Percentiles rank a stretch among this genome's conserved stretches.
Conservation (phyloP, 1,140 invertebrate species). For the Megalonaias nervosa region DNA sequence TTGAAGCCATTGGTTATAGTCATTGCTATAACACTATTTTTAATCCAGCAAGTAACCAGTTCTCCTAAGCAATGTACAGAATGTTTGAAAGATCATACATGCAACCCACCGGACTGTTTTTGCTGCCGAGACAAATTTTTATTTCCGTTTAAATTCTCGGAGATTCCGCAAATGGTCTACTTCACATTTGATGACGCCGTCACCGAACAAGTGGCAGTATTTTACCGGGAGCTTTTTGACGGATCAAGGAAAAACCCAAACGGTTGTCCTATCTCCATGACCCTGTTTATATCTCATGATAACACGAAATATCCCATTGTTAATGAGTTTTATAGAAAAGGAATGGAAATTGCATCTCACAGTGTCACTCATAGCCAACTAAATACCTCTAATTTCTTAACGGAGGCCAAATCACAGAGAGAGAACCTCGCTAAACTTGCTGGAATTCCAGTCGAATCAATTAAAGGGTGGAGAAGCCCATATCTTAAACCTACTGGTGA, state of each 20-base stretch:
- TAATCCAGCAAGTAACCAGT: no score
- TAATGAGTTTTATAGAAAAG: constrained; percentile 85
- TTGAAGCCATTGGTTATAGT: no score
- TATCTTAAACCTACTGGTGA: constrained; percentile 52
- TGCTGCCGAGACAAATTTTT: constrained; percentile 26
- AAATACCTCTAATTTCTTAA: constrained; percentile 40
- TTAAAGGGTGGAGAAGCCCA: constrained; percentile 56
- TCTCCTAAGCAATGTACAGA: constrained; percentile 4
- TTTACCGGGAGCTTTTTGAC: constrained; percentile 53
- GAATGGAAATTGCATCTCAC: constrained; percentile 90
- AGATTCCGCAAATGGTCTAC: constrained; percentile 62
- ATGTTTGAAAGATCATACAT: constrained; percentile 15
- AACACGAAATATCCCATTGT: constrained; percentile 87
- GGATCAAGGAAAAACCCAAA: constrained; percentile 83
- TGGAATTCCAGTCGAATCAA: constrained; percentile 43
- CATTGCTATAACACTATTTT: no score
- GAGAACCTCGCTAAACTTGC: constrained; percentile 46
- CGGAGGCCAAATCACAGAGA: constrained; percentile 48
- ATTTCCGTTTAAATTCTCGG: constrained; percentile 9
- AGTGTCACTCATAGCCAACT: constrained; percentile 78
- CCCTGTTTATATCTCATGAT: constrained; percentile 87
- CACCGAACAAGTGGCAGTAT: constrained; percentile 40
- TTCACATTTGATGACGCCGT: constrained; percentile 65
- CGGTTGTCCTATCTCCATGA: constrained; percentile 84
- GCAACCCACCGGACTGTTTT: constrained; percentile 28